phyloP scores from a whole-genome alignment of 2,797 vertebrate species.

The Enteromius afrohamiltoni region DNA sequence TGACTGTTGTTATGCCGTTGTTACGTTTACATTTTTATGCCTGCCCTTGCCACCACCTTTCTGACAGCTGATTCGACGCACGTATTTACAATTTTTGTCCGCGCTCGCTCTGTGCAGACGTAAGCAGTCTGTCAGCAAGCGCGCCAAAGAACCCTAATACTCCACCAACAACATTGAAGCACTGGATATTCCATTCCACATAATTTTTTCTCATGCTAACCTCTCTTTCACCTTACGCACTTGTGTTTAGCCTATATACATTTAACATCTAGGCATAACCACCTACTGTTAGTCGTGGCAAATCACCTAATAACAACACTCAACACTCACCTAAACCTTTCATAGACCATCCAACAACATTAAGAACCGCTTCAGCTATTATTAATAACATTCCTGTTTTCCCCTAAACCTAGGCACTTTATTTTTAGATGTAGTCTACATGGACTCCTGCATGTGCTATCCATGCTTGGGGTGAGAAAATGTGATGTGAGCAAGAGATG shows the following conservation, averaged over 20 bases:
- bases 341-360: background rate
- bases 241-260: background rate
- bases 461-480: slow-evolving; percentile 9
- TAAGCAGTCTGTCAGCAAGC: slow-evolving; percentile 55
- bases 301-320: background rate
- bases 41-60: slow-evolving; percentile 49
- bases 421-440: slow-evolving; percentile 15
- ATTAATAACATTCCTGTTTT: background rate
- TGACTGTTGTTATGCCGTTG: slow-evolving; percentile 41
- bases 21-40: slow-evolving; percentile 45
- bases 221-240: background rate
- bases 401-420: background rate
- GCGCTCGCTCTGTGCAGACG: slow-evolving; percentile 53
- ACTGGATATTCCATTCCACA: background rate
- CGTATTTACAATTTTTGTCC: slow-evolving; percentile 57
- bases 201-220: background rate
- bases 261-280: background rate
- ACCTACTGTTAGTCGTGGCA: background rate
- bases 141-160: slow-evolving; percentile 15
- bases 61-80: slow-evolving; percentile 63
- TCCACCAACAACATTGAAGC: background rate
- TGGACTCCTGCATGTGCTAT: background rate
- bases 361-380: background rate
- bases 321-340: background rate
- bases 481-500: slow-evolving; percentile 11